phyloP scores from a whole-genome alignment of 2,113 vertebrate species.

The Dermatemys mawii region DNA sequence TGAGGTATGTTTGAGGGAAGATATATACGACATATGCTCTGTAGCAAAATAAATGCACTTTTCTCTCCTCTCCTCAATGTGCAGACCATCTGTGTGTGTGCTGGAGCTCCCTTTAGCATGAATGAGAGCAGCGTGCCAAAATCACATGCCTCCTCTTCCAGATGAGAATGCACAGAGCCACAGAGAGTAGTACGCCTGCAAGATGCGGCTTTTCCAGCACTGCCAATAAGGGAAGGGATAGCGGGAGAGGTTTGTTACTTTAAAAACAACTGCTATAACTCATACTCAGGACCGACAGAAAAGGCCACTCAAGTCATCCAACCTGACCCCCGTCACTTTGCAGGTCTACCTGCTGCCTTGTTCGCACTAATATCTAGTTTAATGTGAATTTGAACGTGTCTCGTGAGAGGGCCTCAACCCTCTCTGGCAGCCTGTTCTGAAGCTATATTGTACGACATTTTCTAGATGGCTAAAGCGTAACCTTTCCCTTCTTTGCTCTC shows the following conservation, averaged over 20 bases:
- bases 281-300: rapidly evolving
- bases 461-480: neutral
- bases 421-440: neutral
- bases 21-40: neutral
- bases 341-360: neutral
- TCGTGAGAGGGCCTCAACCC: rapidly evolving
- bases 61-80: neutral
- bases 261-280: neutral
- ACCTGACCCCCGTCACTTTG: neutral
- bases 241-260: neutral
- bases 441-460: neutral
- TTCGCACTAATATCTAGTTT: neutral
- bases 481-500: neutral
- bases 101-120: neutral
- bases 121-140: neutral
- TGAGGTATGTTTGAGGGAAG: neutral
- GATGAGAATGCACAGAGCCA: rapidly evolving
- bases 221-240: neutral
- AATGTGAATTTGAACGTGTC: neutral
- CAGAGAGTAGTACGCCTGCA: rapidly evolving
- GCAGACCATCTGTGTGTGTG: neutral
- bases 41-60: neutral
- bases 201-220: neutral
- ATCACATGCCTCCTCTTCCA: neutral
- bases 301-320: neutral